Conservation (phyloP, 35 echinoderm and acorn worm species). For the Holothuria glaberrima region DNA sequence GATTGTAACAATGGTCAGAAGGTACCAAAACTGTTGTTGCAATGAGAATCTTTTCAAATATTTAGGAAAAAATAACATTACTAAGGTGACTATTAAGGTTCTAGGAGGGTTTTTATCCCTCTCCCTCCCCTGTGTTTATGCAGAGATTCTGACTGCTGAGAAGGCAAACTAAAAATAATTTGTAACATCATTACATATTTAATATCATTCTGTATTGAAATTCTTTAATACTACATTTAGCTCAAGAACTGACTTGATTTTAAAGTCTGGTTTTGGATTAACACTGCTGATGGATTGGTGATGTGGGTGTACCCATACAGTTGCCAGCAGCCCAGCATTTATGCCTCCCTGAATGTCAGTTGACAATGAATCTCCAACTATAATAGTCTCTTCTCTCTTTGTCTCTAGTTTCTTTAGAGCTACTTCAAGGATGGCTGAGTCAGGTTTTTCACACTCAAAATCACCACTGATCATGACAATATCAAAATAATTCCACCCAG, state of each 20-base stretch:
- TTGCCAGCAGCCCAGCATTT: conserved; percentile 74
- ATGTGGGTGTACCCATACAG: conserved; percentile 82
- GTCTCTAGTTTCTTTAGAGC: conserved; percentile 74
- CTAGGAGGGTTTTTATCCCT: too few relatives aligned
- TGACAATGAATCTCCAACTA: conserved; percentile 86
- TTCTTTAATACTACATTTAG: conserved; percentile 64
- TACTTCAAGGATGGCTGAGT: conserved; percentile 81
- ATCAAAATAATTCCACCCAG: conserved; percentile 88
- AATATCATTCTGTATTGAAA: conserved; percentile 5
- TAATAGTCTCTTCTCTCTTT: conserved; percentile 63
- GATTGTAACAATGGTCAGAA: too few relatives aligned
- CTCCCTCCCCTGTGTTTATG: too few relatives aligned
- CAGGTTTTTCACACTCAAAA: conserved; percentile 80
- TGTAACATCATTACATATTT: too few relatives aligned
- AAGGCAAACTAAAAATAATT: too few relatives aligned
- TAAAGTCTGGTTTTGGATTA: conserved; percentile 73
- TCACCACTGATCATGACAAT: conserved; percentile 92
- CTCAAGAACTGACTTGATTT: conserved; percentile 71
- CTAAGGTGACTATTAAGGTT: too few relatives aligned
- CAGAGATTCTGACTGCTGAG: too few relatives aligned
- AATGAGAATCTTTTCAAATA: too few relatives aligned
- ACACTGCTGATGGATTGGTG: conserved; percentile 24
- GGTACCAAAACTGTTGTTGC: too few relatives aligned
- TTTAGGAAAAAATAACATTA: too few relatives aligned
- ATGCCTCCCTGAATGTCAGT: conserved; percentile 93